phyloP scores from a whole-genome alignment of 2,797 vertebrate species.

The Aulostomus chinensis region DNA sequence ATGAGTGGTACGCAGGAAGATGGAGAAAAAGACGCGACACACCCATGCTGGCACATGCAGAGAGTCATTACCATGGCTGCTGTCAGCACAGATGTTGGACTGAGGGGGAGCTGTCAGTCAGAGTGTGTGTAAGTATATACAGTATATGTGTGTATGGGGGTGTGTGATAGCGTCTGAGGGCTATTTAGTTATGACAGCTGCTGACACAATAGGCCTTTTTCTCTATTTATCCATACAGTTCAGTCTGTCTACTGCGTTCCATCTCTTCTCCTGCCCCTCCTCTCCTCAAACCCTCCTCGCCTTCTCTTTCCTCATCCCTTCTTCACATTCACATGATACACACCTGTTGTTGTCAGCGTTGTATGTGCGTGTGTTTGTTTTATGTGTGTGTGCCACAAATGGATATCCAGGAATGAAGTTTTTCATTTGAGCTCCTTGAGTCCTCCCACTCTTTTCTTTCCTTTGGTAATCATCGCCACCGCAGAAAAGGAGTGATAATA shows the following conservation, averaged over 20 bases:
- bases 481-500: conserved; percentile 47
- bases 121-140: conserved; percentile 29
- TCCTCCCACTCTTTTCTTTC: conserved; percentile 6
- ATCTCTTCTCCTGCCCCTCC: conserved; percentile 47
- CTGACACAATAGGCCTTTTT: conserved; percentile 76
- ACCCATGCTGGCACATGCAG: conserved; percentile 72
- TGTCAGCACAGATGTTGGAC: conserved; percentile 82
- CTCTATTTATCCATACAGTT: conserved; percentile 73
- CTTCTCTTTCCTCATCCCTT: conserved; percentile 22
- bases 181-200: conserved; percentile 78
- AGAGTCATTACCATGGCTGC: conserved; percentile 78
- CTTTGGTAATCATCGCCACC: conserved; percentile 33
- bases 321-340: conserved; percentile 1
- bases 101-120: conserved; percentile 80
- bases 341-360: conserved; percentile 67
- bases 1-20: conserved; percentile 48
- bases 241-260: conserved; percentile 63
- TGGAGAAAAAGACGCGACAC: conserved; percentile 56
- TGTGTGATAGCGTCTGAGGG: conserved; percentile 71
- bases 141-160: conserved; percentile 20
- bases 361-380: too few species aligned
- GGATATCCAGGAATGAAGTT: conserved; percentile 26
- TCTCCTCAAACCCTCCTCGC: conserved; percentile 14
- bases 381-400: conserved; percentile 45
- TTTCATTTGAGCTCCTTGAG: conserved; percentile 7